phyloP scores from a whole-genome alignment of 2,113 vertebrate species.

The Sialia sialis region DNA sequence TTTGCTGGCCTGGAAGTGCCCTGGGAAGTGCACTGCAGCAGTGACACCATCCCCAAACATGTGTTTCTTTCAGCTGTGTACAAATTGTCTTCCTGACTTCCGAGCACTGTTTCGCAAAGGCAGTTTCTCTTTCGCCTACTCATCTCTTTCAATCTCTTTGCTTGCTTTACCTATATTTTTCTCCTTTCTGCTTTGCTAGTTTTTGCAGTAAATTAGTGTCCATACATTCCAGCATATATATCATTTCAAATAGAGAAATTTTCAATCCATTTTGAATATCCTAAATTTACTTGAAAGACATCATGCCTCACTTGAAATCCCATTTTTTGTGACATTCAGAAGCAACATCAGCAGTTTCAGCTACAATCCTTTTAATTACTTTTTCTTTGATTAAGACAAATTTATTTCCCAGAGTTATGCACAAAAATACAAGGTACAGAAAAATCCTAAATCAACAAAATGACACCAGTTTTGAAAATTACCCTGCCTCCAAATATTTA shows the following conservation, averaged over 20 bases:
- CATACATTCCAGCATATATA: neutral
- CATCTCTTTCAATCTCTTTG: neutral
- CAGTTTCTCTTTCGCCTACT: neutral
- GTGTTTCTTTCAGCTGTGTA: neutral
- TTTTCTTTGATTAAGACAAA: conserved; percentile 26
- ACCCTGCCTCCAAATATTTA: conserved; percentile 6
- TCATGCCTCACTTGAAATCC: neutral
- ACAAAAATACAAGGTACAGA: neutral
- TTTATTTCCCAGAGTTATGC: neutral
- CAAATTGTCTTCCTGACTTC: neutral
- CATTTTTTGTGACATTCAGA: neutral
- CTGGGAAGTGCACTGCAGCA: neutral
- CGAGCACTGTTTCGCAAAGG: neutral
- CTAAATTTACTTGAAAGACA: neutral
- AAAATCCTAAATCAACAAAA: neutral
- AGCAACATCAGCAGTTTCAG: neutral
- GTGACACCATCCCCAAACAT: neutral
- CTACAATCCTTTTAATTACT: conserved; percentile 21
- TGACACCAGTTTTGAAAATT: neutral
- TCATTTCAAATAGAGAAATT: neutral
- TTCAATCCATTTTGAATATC: neutral
- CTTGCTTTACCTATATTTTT: neutral
- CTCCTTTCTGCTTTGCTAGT: neutral
- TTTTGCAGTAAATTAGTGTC: neutral
- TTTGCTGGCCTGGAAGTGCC: neutral